Percentiles rank a stretch among this genome's conserved stretches.
These are phyloP conservation scores for Liodrosophila aerea DNA, from an alignment of 2,888 invertebrate species.

Conservation along the genomic window DNA sequence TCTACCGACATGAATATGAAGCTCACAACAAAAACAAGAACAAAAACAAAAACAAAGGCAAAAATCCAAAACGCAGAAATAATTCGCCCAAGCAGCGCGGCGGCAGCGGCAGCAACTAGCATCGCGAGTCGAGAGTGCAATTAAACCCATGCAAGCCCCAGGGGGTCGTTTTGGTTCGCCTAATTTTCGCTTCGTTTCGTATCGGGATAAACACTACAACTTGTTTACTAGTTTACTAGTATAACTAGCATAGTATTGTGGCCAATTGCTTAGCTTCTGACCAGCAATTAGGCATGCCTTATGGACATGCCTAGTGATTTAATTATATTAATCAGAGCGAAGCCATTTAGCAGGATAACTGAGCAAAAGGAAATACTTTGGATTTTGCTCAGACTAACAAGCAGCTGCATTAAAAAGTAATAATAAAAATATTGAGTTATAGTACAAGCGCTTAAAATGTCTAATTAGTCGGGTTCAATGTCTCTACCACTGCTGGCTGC, in stretches of 20 bases:
- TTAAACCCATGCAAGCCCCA: slow-evolving; percentile 61
- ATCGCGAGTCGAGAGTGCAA: slow-evolving; percentile 38
- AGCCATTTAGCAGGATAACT: slow-evolving; percentile 1
- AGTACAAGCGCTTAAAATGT: too few species aligned
- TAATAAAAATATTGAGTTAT: too few species aligned
- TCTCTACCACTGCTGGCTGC: too few species aligned
- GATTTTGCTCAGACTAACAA: too few species aligned
- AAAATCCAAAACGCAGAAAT: slow-evolving; percentile 12
- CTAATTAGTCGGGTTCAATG: too few species aligned
- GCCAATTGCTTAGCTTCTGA: slow-evolving; percentile 1
- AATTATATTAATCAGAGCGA: slow-evolving; percentile 24
- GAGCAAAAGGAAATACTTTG: too few species aligned
- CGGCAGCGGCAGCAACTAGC: background rate
- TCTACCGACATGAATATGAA: too few species aligned
- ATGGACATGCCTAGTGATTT: slow-evolving; percentile 1
- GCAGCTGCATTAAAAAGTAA: too few species aligned
- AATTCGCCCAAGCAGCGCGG: slow-evolving; percentile 1
- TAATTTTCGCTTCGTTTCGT: background rate
- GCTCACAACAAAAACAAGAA: slow-evolving; percentile 32
- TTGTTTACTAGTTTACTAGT: too few species aligned
- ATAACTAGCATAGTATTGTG: too few species aligned
- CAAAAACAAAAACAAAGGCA: slow-evolving; percentile 9
- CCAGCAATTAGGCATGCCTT: slow-evolving; percentile 37
- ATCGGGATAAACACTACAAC: too few species aligned
- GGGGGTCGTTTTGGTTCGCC: slow-evolving; percentile 49